Evolutionary conservation across 1,140 invertebrate genomes (phyloP).

Genomic region (Lucilia cuprina): DNA sequence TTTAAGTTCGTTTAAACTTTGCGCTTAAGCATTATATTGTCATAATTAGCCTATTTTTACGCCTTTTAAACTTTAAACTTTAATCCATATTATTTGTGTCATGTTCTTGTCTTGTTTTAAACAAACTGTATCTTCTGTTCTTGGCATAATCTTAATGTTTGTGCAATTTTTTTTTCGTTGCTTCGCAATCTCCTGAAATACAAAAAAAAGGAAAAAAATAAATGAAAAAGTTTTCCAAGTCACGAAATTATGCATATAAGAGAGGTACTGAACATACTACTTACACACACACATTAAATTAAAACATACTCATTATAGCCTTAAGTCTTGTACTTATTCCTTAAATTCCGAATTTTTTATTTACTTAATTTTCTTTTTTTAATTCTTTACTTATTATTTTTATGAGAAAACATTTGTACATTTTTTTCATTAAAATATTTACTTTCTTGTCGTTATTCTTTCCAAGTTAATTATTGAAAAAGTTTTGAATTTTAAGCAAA

Average conservation of each 20-base stretch:
- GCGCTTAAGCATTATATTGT: not conserved
- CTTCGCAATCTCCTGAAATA: not conserved
- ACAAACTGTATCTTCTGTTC: not conserved
- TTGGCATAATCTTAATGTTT: not conserved
- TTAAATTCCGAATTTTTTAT: not conserved
- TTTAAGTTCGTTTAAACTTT: not conserved
- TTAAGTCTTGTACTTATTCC: not conserved
- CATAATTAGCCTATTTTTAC: constrained; percentile 2
- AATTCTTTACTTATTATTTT: not conserved
- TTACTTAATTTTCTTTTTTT: not conserved
- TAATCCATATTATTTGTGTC: constrained; percentile 7
- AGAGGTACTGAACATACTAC: not conserved
- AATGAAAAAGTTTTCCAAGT: not conserved
- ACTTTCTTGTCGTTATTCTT: not conserved
- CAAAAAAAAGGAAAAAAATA: not conserved
- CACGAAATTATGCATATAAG: constrained; percentile 8
- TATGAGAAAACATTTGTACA: not conserved
- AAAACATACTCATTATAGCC: not conserved
- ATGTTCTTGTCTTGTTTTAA: not conserved
- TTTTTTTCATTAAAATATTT: too few species aligned
- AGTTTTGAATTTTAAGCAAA: not conserved
- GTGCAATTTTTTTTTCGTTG: not conserved
- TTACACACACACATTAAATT: not conserved
- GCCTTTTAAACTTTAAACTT: constrained; percentile 8
- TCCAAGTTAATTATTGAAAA: not conserved